phyloP scores from a whole-genome alignment of 2,797 vertebrate species.

The Florisuga fusca region DNA sequence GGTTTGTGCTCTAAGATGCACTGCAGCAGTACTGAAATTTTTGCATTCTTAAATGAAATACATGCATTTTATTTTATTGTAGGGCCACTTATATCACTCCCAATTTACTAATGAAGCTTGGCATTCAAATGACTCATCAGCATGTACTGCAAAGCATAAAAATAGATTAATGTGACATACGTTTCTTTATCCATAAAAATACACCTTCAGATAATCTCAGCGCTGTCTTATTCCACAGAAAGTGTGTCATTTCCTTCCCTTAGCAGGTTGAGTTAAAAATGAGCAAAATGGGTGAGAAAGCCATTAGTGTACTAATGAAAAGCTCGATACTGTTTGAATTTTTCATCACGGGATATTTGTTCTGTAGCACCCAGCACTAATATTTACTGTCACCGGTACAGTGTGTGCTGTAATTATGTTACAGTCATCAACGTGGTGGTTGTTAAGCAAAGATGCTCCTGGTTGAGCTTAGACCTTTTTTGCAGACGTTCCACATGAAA shows the following conservation, averaged over 20 bases:
- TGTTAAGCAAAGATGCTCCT: constrained; percentile 42
- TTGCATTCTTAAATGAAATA: background rate
- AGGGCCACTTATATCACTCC: constrained; percentile 19
- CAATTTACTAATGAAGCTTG: constrained; percentile 71
- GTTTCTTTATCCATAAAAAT: constrained; percentile 55
- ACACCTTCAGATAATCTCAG: constrained; percentile 43
- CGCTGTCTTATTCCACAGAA: constrained; percentile 55
- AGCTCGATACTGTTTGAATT: constrained; percentile 65
- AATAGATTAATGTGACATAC: constrained; percentile 65
- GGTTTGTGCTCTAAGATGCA: background rate
- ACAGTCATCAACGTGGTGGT: background rate
- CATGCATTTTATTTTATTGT: constrained; percentile 30
- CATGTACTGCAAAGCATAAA: constrained; percentile 52
- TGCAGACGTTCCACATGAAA: background rate
- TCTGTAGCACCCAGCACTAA: constrained; percentile 63
- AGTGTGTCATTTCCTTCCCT: constrained; percentile 48
- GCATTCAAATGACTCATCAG: constrained; percentile 69
- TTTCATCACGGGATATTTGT: constrained; percentile 69
- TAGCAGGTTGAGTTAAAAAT: constrained; percentile 70
- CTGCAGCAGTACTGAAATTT: background rate
- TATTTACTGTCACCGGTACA: constrained; percentile 64
- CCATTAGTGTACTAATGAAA: constrained; percentile 71
- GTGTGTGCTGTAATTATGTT: constrained; percentile 54
- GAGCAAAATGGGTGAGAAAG: constrained; percentile 66
- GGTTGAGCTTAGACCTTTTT: background rate